phyloP scores from a whole-genome alignment of 2,797 vertebrate species.

The Peromyscus aztecus region DNA sequence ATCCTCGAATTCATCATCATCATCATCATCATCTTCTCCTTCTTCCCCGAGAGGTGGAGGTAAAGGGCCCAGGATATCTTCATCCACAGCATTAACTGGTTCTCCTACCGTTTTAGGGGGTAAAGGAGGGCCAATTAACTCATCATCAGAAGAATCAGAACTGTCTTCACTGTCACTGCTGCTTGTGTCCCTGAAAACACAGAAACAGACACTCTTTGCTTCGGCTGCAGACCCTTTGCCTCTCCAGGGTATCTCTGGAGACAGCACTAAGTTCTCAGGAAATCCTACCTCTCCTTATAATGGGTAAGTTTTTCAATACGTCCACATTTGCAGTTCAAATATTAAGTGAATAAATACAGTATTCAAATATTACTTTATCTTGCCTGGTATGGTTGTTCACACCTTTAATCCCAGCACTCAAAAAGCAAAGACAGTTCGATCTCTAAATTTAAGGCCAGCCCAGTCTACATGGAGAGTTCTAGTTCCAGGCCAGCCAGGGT shows the following conservation, averaged over 20 bases:
- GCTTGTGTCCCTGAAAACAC: constrained; percentile 79
- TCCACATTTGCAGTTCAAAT: constrained; percentile 12
- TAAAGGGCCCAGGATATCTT: constrained; percentile 90
- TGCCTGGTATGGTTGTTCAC: not conserved
- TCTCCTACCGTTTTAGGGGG: constrained; percentile 82
- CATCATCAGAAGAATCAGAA: constrained; percentile 88
- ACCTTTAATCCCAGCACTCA: not conserved
- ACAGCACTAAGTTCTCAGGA: not conserved
- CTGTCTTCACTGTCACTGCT: constrained; percentile 87
- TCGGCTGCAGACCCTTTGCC: not conserved
- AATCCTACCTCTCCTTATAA: not conserved
- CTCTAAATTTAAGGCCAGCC: not conserved
- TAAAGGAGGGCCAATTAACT: constrained; percentile 90
- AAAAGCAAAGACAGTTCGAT: not conserved
- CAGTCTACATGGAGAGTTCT: not conserved
- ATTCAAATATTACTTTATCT: not conserved
- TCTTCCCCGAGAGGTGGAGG: constrained; percentile 90
- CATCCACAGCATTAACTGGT: constrained; percentile 76
- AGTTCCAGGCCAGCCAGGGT: not conserved
- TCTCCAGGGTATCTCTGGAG: not conserved
- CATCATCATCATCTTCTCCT: constrained; percentile 77
- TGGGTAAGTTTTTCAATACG: not conserved
- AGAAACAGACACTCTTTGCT: constrained; percentile 68
- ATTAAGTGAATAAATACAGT: constrained; percentile 1
- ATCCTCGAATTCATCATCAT: constrained; percentile 87